phyloP scores from a whole-genome alignment of 1,140 invertebrate genomes.

The Bombus confusus region DNA sequence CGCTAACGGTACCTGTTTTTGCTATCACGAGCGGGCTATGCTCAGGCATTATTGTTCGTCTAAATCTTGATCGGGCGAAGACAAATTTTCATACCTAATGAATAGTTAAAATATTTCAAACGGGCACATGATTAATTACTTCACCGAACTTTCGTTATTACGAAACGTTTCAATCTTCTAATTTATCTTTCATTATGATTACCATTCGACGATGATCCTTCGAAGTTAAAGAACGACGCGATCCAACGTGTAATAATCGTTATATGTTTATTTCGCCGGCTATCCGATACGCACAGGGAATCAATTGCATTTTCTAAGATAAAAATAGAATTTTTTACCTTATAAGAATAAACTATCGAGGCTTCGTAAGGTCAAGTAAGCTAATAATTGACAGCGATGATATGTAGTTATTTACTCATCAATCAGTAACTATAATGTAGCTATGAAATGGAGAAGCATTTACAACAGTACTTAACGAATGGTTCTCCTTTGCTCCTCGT shows the following conservation, averaged over 20 bases:
- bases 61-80: not conserved
- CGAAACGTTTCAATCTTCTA: too few species aligned
- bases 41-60: not conserved
- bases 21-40: not conserved
- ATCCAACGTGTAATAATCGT: not conserved
- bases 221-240: not conserved
- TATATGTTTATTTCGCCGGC: not conserved
- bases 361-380: not conserved
- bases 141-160: not conserved
- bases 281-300: too few species aligned
- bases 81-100: not conserved
- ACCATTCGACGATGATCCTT: not conserved
- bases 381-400: not conserved
- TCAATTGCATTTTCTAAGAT: not conserved
- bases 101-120: not conserved
- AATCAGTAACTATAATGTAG: not conserved
- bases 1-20: slow-evolving; percentile 32
- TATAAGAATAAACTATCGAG: not conserved
- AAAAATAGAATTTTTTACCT: not conserved
- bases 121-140: not conserved
- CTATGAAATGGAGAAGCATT: not conserved
- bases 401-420: not conserved
- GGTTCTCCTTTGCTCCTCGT: not conserved
- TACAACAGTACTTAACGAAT: not conserved
- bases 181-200: not conserved